These are phyloP conservation scores for Dusona sp. DNA, from an alignment of 2,888 invertebrate species.

Conservation along the genomic window DNA sequence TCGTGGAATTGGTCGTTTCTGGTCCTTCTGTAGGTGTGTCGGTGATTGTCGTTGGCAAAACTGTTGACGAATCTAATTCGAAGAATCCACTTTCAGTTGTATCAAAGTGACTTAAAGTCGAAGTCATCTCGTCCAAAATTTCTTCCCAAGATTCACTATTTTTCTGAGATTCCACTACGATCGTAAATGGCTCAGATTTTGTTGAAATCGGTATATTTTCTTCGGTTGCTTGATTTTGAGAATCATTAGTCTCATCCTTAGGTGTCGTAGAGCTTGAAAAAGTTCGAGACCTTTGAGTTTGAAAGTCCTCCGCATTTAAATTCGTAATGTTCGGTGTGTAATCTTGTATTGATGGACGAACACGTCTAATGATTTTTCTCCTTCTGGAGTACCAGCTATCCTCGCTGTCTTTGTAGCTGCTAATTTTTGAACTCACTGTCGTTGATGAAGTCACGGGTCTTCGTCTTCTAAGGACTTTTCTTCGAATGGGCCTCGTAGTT, in stretches of 20 bases:
- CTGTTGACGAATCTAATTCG: constrained; percentile 25
- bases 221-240: constrained; percentile 14
- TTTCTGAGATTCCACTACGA: constrained; percentile 30
- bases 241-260: constrained; percentile 1
- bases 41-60: constrained; percentile 43
- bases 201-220: constrained; percentile 14
- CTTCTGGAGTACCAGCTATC: constrained; percentile 67
- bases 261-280: constrained; percentile 7
- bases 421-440: constrained; percentile 43
- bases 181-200: constrained; percentile 46
- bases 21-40: constrained; percentile 37
- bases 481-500: constrained; percentile 64
- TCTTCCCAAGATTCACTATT: constrained; percentile 9
- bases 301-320: constrained; percentile 13
- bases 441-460: constrained; percentile 68
- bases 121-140: constrained; percentile 17
- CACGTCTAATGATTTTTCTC: constrained; percentile 78
- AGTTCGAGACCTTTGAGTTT: constrained; percentile 5
- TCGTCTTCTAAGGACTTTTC: constrained; percentile 74
- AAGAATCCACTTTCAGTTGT: not conserved
- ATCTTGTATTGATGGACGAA: constrained; percentile 70
- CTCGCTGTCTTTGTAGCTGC: constrained; percentile 39
- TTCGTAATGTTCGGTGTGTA: not conserved
- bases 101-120: constrained; percentile 24
- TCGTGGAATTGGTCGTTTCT: not conserved